These are phyloP conservation scores for Boleophthalmus pectinirostris DNA, from an alignment of 2,113 vertebrate species.

Conservation along the genomic window DNA sequence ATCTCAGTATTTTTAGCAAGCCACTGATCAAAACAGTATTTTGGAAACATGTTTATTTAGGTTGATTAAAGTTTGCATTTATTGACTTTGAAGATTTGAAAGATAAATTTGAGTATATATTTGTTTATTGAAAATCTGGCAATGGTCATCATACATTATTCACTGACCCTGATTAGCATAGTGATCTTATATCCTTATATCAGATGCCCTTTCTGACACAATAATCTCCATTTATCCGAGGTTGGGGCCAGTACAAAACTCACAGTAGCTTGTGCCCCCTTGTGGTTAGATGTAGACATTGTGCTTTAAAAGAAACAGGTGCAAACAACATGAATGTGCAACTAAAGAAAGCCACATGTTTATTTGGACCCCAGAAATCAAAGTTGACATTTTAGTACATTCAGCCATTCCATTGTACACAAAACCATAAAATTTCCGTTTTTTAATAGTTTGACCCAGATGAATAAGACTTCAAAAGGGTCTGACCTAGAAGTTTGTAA, in stretches of 20 bases:
- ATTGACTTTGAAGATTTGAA: background rate
- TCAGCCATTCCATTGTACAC: conserved; percentile 21
- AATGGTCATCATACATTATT: background rate
- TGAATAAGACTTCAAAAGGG: conserved; percentile 73
- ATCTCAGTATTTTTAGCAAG: background rate
- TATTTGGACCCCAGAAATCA: background rate
- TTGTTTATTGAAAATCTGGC: background rate
- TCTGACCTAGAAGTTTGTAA: conserved; percentile 48
- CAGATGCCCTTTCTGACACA: no score
- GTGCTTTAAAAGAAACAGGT: background rate
- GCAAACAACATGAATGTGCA: background rate
- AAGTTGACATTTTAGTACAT: background rate
- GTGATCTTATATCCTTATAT: no score
- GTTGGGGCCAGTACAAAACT: background rate
- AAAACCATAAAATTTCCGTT: conserved; percentile 34
- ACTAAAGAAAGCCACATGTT: background rate
- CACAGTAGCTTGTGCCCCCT: background rate
- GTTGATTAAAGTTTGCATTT: background rate
- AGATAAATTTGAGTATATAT: no score
- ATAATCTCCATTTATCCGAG: background rate
- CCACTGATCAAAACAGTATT: background rate
- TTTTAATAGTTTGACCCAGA: conserved; percentile 59
- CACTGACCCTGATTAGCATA: no score
- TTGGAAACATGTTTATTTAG: background rate
- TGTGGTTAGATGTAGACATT: background rate